These are phyloP conservation scores for Euwallacea similis DNA, from an alignment of 1,140 invertebrate genomes.

Conservation along the genomic window DNA sequence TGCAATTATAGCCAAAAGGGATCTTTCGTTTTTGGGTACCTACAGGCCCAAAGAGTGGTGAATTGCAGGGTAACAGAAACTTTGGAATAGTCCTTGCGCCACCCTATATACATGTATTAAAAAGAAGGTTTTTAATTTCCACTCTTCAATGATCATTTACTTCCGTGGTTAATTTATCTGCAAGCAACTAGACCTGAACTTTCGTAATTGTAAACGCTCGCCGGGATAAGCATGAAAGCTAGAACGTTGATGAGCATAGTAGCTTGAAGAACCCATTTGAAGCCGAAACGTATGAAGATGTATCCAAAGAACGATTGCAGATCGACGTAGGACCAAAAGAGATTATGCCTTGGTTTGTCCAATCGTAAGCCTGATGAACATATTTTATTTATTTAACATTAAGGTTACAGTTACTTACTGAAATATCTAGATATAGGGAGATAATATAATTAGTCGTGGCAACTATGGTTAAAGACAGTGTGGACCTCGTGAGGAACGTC, in stretches of 20 bases:
- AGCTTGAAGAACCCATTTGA: constrained; percentile 15
- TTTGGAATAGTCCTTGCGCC: constrained; percentile 17
- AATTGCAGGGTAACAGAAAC: constrained; percentile 7
- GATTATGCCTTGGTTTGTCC: constrained; percentile 16
- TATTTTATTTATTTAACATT: constrained; percentile 8
- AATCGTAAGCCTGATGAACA: constrained; percentile 17
- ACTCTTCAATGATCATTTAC: no score
- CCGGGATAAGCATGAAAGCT: constrained; percentile 17
- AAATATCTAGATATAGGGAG: constrained; percentile 19
- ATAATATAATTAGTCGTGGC: constrained; percentile 21
- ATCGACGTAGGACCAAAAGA: constrained; percentile 18
- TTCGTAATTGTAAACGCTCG: neutral
- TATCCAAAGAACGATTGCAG: constrained; percentile 27
- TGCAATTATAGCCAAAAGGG: constrained; percentile 13
- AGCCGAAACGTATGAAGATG: constrained; percentile 16
- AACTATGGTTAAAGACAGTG: constrained; percentile 23
- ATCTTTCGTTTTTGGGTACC: constrained; percentile 15
- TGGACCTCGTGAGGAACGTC: constrained; percentile 7
- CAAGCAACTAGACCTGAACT: constrained; percentile 10
- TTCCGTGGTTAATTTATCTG: no score
- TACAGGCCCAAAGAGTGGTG: constrained; percentile 3
- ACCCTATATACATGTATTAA: no score
- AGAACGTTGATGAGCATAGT: constrained; percentile 10
- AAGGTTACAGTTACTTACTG: constrained; percentile 12
- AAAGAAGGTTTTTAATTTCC: no score